Conservation (phyloP, 2,888 invertebrate genomes). For the Abrostola triplasia region DNA sequence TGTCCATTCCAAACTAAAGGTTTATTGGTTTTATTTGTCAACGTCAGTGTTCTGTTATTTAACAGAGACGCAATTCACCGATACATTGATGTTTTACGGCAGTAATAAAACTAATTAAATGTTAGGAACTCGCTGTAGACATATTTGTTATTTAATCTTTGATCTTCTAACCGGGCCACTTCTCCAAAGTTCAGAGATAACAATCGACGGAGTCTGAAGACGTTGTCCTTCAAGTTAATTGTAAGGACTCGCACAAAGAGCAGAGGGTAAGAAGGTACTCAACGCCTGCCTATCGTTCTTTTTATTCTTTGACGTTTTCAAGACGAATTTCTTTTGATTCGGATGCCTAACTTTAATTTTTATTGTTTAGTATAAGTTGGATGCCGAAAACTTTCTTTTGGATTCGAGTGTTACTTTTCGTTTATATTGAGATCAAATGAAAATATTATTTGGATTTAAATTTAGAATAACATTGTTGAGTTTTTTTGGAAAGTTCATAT, state of each 20-base stretch:
- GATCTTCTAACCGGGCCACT: conserved; percentile 60
- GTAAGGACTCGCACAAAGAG: conserved; percentile 68
- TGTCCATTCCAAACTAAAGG: no score
- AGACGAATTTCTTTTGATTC: conserved; percentile 62
- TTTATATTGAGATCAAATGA: conserved; percentile 22
- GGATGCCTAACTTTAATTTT: conserved; percentile 54
- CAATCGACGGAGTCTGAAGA: conserved; percentile 65
- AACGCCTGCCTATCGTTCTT: conserved; percentile 58
- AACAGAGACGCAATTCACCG: conserved; percentile 1
- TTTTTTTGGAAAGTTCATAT: neutral
- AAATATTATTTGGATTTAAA: conserved; percentile 32
- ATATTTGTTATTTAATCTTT: conserved; percentile 62
- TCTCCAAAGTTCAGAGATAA: conserved; percentile 65
- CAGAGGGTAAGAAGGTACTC: conserved; percentile 63
- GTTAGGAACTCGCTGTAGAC: conserved; percentile 37
- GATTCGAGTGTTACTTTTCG: conserved; percentile 22
- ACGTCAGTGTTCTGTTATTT: neutral
- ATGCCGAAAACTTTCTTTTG: conserved; percentile 22
- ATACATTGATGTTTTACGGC: conserved; percentile 34
- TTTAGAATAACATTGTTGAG: conserved; percentile 15
- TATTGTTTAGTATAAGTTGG: conserved; percentile 59
- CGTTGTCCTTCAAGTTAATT: conserved; percentile 69
- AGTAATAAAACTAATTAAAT: conserved; percentile 43
- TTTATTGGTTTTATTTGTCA: no score
- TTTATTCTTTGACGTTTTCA: conserved; percentile 59